Conservation (phyloP, 2,888 invertebrate genomes). For the Zaprionus bogoriensis region DNA sequence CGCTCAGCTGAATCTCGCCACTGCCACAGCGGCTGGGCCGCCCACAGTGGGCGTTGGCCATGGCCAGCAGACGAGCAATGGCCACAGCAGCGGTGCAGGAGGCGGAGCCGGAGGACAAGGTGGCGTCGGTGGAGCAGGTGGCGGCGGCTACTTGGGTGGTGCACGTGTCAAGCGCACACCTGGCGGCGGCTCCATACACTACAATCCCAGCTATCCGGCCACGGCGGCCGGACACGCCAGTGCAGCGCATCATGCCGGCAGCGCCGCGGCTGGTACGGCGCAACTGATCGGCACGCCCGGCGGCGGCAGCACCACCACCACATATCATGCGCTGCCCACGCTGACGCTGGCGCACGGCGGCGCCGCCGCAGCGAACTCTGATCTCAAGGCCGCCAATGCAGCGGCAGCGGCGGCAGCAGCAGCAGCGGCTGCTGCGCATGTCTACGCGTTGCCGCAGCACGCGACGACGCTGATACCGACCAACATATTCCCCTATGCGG, state of each 20-base stretch:
- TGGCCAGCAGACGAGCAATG: conserved; percentile 39
- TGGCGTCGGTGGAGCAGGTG: too few relatives aligned
- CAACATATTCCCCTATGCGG: conserved; percentile 82
- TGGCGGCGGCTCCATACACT: conserved; percentile 68
- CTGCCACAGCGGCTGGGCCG: conserved; percentile 77
- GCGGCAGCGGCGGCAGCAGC: conserved; percentile 65
- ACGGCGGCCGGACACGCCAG: conserved; percentile 32
- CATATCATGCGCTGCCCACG: conserved; percentile 81
- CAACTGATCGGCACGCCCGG: conserved; percentile 54
- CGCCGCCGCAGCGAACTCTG: conserved; percentile 63
- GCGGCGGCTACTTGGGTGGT: conserved; percentile 61
- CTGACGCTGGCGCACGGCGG: conserved; percentile 74
- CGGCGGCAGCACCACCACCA: conserved; percentile 74
- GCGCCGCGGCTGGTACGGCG: conserved; percentile 53
- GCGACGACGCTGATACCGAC: conserved; percentile 80
- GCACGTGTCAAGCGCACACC: conserved; percentile 80
- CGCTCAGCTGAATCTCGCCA: conserved; percentile 64
- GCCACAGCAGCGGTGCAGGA: conserved; percentile 31
- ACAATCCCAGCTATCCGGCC: conserved; percentile 62
- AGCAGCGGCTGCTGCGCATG: conserved; percentile 70
- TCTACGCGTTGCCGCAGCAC: conserved; percentile 82
- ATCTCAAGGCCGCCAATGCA: conserved; percentile 72
- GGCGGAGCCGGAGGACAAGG: too few relatives aligned
- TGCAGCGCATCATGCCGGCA: conserved; percentile 54
- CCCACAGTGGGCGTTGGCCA: conserved; percentile 58